A percentile compares a stretch with the other conserved stretches of the same genome.
phyloP scores from a whole-genome alignment of 2,888 invertebrate species.

The Hoplodrina blanda region DNA sequence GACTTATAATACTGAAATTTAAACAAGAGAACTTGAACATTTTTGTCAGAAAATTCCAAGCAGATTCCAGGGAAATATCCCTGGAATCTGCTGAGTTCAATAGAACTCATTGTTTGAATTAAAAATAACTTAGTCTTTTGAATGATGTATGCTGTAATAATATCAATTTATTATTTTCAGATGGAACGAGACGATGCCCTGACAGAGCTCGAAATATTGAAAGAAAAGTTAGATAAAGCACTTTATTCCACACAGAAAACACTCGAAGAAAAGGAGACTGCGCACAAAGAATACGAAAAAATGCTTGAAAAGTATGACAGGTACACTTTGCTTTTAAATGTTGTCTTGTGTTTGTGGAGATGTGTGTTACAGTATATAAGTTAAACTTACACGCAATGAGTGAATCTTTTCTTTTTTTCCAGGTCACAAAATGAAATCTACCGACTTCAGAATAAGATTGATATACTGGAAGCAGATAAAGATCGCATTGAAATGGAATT shows the following conservation, averaged over 20 bases:
- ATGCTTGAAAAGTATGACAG: constrained; percentile 97
- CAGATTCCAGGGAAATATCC: no score
- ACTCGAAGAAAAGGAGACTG: constrained; percentile 96
- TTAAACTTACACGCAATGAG: constrained; percentile 39
- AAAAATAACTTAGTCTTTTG: not conserved
- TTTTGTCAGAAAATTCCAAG: no score
- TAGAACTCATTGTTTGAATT: no score
- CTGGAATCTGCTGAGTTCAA: no score
- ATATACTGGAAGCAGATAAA: constrained; percentile 96
- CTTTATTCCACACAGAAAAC: constrained; percentile 95
- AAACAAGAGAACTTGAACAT: no score
- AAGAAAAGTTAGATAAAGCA: constrained; percentile 97
- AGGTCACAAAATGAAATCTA: constrained; percentile 97
- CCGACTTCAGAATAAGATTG: constrained; percentile 96
- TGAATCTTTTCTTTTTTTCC: constrained; percentile 68
- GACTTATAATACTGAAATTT: no score
- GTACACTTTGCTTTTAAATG: constrained; percentile 87
- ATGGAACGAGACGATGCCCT: constrained; percentile 96
- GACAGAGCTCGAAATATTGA: constrained; percentile 96
- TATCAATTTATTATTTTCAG: constrained; percentile 83
- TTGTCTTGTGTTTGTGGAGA: constrained; percentile 85
- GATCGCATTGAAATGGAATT: constrained; percentile 96
- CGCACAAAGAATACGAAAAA: constrained; percentile 97
- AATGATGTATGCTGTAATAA: not conserved
- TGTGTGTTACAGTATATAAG: constrained; percentile 55